Evolutionary conservation across 2,113 vertebrate genomes (phyloP).

Genomic region (Otis tarda): DNA sequence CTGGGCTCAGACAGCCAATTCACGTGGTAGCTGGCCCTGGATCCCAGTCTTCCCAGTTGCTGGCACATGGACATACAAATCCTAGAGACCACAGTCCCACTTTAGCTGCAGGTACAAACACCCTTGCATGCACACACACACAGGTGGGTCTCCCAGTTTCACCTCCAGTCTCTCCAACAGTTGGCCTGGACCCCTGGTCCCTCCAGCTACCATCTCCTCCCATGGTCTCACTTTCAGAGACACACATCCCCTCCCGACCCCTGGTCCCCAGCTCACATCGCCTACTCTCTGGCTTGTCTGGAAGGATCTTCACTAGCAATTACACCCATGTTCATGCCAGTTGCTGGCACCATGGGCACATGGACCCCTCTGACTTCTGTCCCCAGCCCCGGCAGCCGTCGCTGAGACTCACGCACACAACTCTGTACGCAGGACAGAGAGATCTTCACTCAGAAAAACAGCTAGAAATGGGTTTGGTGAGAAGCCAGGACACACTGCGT

Average conservation of each 20-base stretch:
- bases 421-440: background rate
- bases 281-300: fast-evolving
- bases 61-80: fast-evolving
- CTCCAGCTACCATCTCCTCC: background rate
- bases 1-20: background rate
- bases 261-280: background rate
- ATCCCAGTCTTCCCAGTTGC: background rate
- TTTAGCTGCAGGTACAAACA: background rate
- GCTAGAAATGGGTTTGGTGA: background rate
- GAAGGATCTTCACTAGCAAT: background rate
- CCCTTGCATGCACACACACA: background rate
- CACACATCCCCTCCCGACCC: fast-evolving
- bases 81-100: fast-evolving
- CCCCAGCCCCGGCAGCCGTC: background rate
- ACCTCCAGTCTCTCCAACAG: background rate
- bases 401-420: too few species aligned
- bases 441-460: background rate
- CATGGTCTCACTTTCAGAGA: background rate
- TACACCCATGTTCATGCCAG: background rate
- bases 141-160: background rate
- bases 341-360: fast-evolving
- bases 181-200: background rate
- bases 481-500: background rate
- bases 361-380: background rate
- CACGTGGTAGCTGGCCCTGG: background rate